Base-by-base conservation (phyloP, 2,888 invertebrate species). In the Tachina fera region DNA sequence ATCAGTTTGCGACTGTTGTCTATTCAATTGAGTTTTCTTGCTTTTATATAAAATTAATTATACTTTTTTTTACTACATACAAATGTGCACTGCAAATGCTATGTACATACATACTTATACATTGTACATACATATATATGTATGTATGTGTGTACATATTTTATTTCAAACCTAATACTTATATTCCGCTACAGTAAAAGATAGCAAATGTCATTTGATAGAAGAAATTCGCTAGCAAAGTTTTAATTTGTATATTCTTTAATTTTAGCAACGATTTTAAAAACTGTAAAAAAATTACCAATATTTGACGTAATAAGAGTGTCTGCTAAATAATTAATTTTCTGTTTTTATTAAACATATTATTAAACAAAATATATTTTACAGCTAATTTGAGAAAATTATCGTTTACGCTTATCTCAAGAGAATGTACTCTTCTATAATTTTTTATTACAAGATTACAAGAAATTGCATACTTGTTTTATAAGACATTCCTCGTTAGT, bases 1-100 rank as follows among this genome's bases (percentile, higher is more conserved):
- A 51, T 71, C 78, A 87, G 87, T 87, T 88, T 88, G 88, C 90
- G 90, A 91, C 91, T 91, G 91, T 90, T 88, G 88, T 88, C 88
- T 89, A 88, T 89, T 87, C 88, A 90, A 90, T 90, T 91, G 90
- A 89, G 90, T 91, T 88, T 90, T 91, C 90, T 90, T 90, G 89
- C 91, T 91, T 91, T 90, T 91, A 91, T 91, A 91, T 91, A 89
- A 87, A 87, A 87, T 86, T 84, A 87, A 84, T 87, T 87, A 86
- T 74, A 75, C 10, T 13, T 31, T 45, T 61, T 16, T 19, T 51
- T 68, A 56, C 31, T 65, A 39, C 51, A 16, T 43, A 45, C 74
- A 65, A 31, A 31, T 6, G 31, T 31, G 6, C 31, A 31, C 6
- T 31, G 31, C 31, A 31, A 5, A 31, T 31, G 6, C 31, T 81